Evolutionary conservation across 2,113 vertebrate species (phyloP).

Genomic region (Sylvia atricapilla): DNA sequence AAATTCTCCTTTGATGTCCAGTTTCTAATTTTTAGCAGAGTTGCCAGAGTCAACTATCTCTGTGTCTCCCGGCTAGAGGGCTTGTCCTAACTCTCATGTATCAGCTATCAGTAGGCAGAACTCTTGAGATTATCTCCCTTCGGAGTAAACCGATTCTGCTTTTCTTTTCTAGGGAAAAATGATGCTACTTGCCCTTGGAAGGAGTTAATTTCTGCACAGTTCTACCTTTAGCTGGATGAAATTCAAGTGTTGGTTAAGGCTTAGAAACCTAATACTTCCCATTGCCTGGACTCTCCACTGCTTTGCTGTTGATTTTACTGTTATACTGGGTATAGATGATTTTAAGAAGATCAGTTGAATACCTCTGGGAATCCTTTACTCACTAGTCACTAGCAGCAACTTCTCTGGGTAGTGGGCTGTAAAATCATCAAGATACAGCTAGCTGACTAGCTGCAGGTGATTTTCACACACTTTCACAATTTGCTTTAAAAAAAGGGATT

Average conservation of each 20-base stretch:
- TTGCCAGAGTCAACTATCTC: neutral
- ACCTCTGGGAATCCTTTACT: neutral
- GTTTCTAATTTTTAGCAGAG: neutral
- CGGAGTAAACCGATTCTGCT: neutral
- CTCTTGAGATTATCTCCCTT: neutral
- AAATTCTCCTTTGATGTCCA: neutral
- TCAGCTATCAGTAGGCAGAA: neutral
- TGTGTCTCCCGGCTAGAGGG: neutral
- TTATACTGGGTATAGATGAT: neutral
- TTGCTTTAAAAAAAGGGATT: neutral
- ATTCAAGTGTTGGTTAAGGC: neutral
- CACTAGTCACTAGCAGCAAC: neutral
- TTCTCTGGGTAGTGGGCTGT: neutral
- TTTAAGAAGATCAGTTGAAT: neutral
- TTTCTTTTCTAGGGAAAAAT: neutral
- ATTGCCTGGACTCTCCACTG: neutral
- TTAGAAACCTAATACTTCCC: neutral
- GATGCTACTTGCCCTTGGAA: neutral
- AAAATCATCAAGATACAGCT: neutral
- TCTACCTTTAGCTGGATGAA: neutral
- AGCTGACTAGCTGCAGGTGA: neutral
- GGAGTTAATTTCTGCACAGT: neutral
- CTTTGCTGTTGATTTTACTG: neutral
- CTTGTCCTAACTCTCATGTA: neutral
- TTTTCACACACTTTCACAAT: neutral